Conservation (phyloP, 2,113 vertebrate species). For the Scalopus aquaticus region DNA sequence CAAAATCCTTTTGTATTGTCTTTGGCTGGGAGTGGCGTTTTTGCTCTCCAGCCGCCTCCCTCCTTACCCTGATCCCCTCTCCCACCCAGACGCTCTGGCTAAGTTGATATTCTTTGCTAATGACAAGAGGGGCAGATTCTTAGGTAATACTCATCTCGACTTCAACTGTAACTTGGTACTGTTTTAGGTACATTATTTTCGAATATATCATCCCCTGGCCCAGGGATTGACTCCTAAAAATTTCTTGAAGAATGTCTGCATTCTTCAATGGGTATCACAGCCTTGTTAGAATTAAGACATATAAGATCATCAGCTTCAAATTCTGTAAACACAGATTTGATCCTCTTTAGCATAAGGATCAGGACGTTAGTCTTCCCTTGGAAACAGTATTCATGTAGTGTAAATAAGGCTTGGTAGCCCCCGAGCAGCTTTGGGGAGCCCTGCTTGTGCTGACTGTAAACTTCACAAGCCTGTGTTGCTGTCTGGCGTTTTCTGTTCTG, state of each 20-base stretch:
- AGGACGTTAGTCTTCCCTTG: not conserved
- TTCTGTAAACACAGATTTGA: not conserved
- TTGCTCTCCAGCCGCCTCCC: too few relatives aligned
- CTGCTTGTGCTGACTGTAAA: not conserved
- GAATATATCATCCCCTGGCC: not conserved
- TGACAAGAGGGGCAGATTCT: not conserved
- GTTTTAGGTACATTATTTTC: conserved; percentile 9
- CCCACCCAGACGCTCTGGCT: not conserved
- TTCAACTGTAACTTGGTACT: not conserved
- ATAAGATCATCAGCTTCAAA: not conserved
- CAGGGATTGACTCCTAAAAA: not conserved
- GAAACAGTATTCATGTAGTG: rapidly evolving
- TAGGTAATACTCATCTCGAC: not conserved
- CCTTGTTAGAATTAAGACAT: not conserved
- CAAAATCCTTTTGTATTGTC: conserved; percentile 40
- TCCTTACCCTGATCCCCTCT: not conserved
- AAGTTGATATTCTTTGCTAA: not conserved
- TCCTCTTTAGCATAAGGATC: not conserved
- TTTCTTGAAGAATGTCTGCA: not conserved
- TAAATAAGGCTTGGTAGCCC: not conserved
- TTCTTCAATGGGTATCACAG: too few relatives aligned
- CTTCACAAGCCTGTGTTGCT: rapidly evolving
- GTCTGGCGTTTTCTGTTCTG: not conserved
- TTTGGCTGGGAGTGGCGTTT: not conserved
- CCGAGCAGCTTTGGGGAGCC: not conserved